These are phyloP conservation scores for Oreocharis arfaki DNA, from an alignment of 2,113 vertebrate species.

Conservation along the genomic window DNA sequence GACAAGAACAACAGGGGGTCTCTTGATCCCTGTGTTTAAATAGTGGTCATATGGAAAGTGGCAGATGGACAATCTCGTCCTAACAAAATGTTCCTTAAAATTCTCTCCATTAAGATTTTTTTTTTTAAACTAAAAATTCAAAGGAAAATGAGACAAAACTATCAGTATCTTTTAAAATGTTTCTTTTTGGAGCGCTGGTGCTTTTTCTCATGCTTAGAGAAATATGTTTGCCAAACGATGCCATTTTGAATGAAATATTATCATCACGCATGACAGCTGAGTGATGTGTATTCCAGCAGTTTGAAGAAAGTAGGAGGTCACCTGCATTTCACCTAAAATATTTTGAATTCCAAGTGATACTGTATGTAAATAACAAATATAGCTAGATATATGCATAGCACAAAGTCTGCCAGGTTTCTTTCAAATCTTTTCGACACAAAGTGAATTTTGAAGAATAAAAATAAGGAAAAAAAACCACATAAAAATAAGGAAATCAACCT, in stretches of 20 bases:
- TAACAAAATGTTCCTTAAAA: background rate
- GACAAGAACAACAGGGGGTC: background rate
- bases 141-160: background rate
- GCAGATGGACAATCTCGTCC: background rate
- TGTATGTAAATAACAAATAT: background rate
- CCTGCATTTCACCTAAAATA: background rate
- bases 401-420: background rate
- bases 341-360: background rate
- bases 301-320: background rate
- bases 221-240: background rate
- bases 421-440: background rate
- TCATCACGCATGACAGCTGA: background rate
- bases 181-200: background rate
- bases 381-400: background rate
- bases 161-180: background rate
- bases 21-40: background rate
- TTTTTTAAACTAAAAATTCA: background rate
- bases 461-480: fast-evolving
- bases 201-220: background rate
- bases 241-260: background rate
- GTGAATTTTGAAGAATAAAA: background rate
- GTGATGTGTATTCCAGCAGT: background rate
- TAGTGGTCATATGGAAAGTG: background rate
- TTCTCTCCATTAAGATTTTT: background rate
- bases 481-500: background rate